Base-by-base conservation (phyloP, 2,797 vertebrate species). In the Myotis vivesi region DNA sequence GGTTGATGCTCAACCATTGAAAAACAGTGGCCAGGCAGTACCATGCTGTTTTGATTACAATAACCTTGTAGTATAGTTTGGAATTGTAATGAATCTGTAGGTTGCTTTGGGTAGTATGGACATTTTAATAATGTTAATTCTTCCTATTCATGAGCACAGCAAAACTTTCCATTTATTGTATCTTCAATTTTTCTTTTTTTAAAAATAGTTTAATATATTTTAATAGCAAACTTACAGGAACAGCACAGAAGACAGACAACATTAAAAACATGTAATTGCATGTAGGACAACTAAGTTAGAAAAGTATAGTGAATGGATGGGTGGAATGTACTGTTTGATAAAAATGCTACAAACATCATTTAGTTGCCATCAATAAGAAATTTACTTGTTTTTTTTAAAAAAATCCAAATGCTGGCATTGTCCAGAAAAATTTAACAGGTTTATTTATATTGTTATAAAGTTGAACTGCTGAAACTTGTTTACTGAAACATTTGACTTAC, bases 161-260 rank as follows among this genome's bases (percentile, higher is more conserved):
- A 49, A 49, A 82, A 36, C 30, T n/a, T 82, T 33, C 41, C n/a
- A 33, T 22, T 66, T 82, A 33, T 82, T 66, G 12, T 66, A 25
- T 64, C 38, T 81, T 82, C 41, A 64, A 28, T 33, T 49, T 66
- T 66, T 82, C 10, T 82, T 25, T 62, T 81, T 12, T 59, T 5
- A 59, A 30, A 59, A 62, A 96, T 98, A 97, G 98, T 98, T 98
- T 98, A 98, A 98, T 98, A 98, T 98, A 98, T 98, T 98, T 98
- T 98, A 98, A 98, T 99, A 98, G 98, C 98, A 98, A 98, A 98
- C 98, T 98, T 98, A 98, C 98, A 98, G 98, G 98, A 98, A 98
- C 98, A 99, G 98, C 98, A 98, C 98, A 98, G 98, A 98, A 98
- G 98, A 98, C 98, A 98, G 98, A 98, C 98, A 98, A 98, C 98